Base-by-base conservation (phyloP, 2,888 invertebrate genomes). In the Acleris emargana region DNA sequence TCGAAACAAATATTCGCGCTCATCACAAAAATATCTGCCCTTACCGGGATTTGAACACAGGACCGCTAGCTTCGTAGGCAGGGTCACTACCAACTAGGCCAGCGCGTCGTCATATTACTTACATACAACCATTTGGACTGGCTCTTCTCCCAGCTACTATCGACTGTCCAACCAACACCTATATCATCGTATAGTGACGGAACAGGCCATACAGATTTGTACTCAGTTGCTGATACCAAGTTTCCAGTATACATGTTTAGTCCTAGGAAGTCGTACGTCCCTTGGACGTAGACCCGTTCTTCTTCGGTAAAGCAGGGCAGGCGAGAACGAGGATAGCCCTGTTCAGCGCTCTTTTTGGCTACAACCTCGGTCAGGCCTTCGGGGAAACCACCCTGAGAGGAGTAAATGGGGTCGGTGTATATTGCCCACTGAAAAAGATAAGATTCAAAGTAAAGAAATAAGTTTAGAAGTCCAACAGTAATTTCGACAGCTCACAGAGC, bases 211-310 rank as follows among this genome's bases (percentile, higher is more conserved):
- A 5, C 6, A 1, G 1, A 5, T 32, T 66, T 74, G 20, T 80
- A 58, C 13, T 82, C 72, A 0, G 76, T 74, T 0, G 83, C 82
- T 0, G 84, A 82, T 9, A 84, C 62, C 3, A 80, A 42, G 0
- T 2, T 73, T 0, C 93, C 81, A 0, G 95, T 94, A 77, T 97
- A 97, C 67, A 95, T 94, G 75, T 96, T 96, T 3, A 97, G 86
- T 1, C 96, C 89, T 18, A 89, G 82, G 75, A 89, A 91, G 68
- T 91, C 91, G 0, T 74, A 70, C 0, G 84, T 20, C 2, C 91
- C 91, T 58, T 74, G 79, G 0, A 82, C 79, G 2, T 82, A 80
- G 0, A 69, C 70, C 9, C 72, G 77, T 78, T 93, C 93, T 57
- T 88, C 83, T 16, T 80, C 75, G 0, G 88, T 86, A 71, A 93